A percentile compares a stretch with the other conserved stretches of the same genome.
Conservation (phyloP, 2,113 vertebrate genomes). For the Nycticryphes semicollaris region DNA sequence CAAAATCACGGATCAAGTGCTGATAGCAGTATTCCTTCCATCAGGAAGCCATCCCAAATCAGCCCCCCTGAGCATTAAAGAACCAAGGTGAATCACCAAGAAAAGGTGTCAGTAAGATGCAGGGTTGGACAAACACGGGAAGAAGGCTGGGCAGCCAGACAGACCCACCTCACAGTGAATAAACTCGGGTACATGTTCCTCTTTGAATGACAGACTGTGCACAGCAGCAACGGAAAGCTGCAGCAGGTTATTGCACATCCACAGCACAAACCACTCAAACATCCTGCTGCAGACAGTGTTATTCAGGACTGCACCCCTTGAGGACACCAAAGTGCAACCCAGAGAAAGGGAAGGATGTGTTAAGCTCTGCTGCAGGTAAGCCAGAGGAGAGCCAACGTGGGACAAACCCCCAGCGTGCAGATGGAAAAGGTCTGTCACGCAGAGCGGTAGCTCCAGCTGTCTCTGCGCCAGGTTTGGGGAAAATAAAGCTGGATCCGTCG, state of each 20-base stretch:
- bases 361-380: not conserved
- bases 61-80: not conserved
- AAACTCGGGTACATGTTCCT: not conserved
- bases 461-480: not conserved
- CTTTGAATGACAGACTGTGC: not conserved
- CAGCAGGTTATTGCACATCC: not conserved
- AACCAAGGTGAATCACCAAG: not conserved
- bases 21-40: not conserved
- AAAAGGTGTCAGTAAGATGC: not conserved
- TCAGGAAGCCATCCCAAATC: not conserved
- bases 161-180: not conserved
- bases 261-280: not conserved
- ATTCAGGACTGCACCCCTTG: not conserved
- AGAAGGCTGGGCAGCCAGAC: rapidly evolving
- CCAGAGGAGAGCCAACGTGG: not conserved
- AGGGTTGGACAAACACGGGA: not conserved
- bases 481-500: not conserved
- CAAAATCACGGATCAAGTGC: not conserved
- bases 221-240: not conserved
- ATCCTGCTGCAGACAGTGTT: not conserved
- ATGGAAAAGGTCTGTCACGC: not conserved
- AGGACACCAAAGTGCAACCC: not conserved
- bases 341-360: not conserved
- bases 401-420: not conserved
- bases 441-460: not conserved